A percentile compares a stretch with the other conserved stretches of the same genome.
Conservation (phyloP, 1,140 invertebrate genomes). For the Drosophila punjabiensis region DNA sequence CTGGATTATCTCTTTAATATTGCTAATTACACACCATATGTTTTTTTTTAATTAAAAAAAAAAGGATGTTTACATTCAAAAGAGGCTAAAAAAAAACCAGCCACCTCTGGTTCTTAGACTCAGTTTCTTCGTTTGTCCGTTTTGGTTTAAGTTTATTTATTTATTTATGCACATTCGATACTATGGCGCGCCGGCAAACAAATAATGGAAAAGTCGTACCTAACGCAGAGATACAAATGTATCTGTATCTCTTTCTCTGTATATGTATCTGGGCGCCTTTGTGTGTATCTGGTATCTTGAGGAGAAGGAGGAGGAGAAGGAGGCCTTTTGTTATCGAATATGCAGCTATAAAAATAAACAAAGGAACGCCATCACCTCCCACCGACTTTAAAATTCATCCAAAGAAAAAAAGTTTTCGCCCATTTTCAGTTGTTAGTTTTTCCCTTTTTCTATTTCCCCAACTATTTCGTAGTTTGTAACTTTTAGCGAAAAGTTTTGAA, state of each 20-base stretch:
- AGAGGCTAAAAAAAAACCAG: not conserved
- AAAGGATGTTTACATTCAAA: constrained; percentile 2
- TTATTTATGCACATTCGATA: constrained; percentile 44
- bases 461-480: constrained; percentile 52
- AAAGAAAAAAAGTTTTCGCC: constrained; percentile 30
- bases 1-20: not conserved
- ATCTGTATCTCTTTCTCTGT: constrained; percentile 18
- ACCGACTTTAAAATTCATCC: constrained; percentile 27
- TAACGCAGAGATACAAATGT: constrained; percentile 32
- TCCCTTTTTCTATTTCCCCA: not conserved
- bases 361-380: constrained; percentile 12
- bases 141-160: constrained; percentile 27
- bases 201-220: constrained; percentile 27
- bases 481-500: constrained; percentile 41
- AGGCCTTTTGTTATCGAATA: constrained; percentile 38
- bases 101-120: not conserved
- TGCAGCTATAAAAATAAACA: constrained; percentile 45
- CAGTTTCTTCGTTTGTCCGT: not conserved
- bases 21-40: not conserved
- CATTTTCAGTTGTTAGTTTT: constrained; percentile 17
- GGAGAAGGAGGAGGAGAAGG: not conserved
- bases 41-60: not conserved
- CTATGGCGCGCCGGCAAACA: constrained; percentile 6
- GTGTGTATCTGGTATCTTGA: constrained; percentile 27
- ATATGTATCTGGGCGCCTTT: constrained; percentile 3